Conservation (phyloP, 2,797 vertebrate genomes). For the Hylomyscus alleni region DNA sequence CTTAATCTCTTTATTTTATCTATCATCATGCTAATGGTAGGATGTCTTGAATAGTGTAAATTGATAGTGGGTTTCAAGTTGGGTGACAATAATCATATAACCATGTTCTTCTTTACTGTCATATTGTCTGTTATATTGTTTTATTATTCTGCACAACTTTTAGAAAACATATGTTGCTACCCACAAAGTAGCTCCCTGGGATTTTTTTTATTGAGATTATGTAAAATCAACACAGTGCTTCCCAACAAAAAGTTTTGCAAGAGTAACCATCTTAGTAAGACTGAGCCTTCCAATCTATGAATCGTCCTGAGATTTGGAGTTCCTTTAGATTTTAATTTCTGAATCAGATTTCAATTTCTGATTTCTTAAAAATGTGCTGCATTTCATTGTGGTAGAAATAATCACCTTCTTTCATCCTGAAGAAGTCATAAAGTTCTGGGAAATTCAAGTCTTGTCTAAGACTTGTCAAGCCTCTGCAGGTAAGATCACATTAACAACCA, state of each 20-base stretch:
- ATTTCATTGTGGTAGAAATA: neutral
- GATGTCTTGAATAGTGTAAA: neutral
- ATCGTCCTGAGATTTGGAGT: neutral
- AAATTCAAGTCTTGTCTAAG: neutral
- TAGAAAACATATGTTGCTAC: neutral
- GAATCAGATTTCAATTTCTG: neutral
- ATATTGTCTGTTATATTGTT: neutral
- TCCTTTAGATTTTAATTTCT: neutral
- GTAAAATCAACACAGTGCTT: neutral
- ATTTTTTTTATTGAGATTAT: neutral
- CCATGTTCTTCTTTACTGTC: neutral
- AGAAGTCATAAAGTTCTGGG: neutral
- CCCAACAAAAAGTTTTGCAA: neutral
- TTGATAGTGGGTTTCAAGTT: neutral
- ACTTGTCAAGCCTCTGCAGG: neutral
- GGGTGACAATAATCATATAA: neutral
- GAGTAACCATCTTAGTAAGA: neutral
- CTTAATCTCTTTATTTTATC: conserved; percentile 3
- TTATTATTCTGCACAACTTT: neutral
- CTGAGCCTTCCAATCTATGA: neutral
- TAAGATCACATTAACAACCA: neutral
- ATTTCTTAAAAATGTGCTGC: neutral
- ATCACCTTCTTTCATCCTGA: neutral
- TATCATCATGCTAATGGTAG: neutral
- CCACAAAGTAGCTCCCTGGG: neutral